A percentile compares a stretch with the other conserved stretches of the same genome.
Conservation (phyloP, 2,113 vertebrate genomes). For the Asarcornis scutulata region DNA sequence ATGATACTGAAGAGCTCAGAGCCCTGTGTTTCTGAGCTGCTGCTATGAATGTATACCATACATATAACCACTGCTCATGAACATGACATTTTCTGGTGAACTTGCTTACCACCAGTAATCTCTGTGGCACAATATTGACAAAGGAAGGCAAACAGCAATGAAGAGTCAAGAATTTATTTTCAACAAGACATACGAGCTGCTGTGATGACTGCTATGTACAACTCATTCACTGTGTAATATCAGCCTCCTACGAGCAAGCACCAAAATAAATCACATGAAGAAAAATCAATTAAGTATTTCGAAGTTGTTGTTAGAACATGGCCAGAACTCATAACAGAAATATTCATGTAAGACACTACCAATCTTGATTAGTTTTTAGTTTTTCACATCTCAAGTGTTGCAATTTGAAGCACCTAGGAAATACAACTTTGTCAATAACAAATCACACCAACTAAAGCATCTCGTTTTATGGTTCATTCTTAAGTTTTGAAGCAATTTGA, state of each 20-base stretch:
- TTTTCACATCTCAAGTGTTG: neutral
- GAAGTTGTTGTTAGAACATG: neutral
- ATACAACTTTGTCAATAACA: neutral
- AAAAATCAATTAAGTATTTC: neutral
- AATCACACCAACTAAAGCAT: neutral
- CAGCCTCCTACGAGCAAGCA: neutral
- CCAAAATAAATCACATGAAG: neutral
- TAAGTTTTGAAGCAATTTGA: neutral
- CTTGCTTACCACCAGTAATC: neutral
- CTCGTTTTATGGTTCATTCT: neutral
- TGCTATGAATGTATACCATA: neutral
- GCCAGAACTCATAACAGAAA: neutral
- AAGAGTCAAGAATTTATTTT: neutral
- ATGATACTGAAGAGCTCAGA: neutral
- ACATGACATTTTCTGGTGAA: neutral
- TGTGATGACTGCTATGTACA: neutral
- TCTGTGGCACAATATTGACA: neutral
- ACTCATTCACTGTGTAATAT: neutral
- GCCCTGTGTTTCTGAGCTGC: neutral
- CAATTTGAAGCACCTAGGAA: neutral
- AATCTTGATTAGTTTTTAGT: rapidly evolving
- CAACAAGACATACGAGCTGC: neutral
- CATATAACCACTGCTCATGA: neutral
- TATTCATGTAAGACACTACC: neutral
- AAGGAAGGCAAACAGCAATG: neutral